A percentile compares a stretch with the other conserved stretches of the same genome.
phyloP scores from a whole-genome alignment of 2,113 vertebrate species.

The Entomyzon cyanotis region DNA sequence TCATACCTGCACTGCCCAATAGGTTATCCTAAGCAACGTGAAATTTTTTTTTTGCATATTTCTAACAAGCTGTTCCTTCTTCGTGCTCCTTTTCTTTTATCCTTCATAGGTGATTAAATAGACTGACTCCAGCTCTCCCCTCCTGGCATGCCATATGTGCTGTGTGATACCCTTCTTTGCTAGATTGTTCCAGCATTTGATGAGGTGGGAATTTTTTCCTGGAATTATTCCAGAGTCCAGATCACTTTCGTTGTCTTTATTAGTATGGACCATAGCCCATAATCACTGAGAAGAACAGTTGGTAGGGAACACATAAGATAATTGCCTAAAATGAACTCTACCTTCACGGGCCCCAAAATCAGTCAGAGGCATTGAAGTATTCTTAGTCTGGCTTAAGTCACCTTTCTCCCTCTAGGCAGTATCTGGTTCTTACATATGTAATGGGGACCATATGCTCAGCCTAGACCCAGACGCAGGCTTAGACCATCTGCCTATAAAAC shows the following conservation, averaged over 20 bases:
- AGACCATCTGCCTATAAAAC: background rate
- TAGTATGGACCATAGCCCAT: background rate
- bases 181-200: background rate
- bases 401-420: background rate
- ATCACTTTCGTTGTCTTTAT: slow-evolving; percentile 19
- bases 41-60: background rate
- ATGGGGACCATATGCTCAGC: background rate
- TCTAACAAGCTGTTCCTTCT: background rate
- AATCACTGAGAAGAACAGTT: background rate
- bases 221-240: slow-evolving; percentile 24
- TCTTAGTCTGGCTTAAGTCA: background rate
- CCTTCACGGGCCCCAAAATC: background rate
- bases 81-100: background rate
- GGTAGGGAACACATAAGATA: slow-evolving; percentile 13
- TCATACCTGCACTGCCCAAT: background rate
- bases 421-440: background rate
- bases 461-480: background rate
- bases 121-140: slow-evolving; percentile 3
- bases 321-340: slow-evolving; percentile 42
- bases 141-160: slow-evolving; percentile 53
- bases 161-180: background rate
- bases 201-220: slow-evolving; percentile 20
- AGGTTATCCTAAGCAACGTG: background rate
- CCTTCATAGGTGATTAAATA: background rate
- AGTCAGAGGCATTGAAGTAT: background rate